phyloP scores from a whole-genome alignment of 1,140 invertebrate species.

The Tribolium castaneum region DNA sequence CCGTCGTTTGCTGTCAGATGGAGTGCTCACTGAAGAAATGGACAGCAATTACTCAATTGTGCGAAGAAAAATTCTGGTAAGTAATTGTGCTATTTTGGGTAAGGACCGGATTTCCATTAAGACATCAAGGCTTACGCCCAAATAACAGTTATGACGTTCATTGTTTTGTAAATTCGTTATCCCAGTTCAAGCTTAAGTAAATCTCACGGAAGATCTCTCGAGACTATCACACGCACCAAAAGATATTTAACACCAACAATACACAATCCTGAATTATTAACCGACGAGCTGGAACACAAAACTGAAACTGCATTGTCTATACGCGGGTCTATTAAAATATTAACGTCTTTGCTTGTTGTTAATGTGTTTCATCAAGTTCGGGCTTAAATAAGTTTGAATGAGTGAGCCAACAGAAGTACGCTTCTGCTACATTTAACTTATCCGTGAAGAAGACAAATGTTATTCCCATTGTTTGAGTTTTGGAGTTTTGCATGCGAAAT shows the following conservation, averaged over 20 bases:
- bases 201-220: background rate
- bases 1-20: background rate
- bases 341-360: background rate
- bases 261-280: background rate
- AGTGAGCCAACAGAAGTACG: slow-evolving; percentile 8
- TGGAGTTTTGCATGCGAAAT: background rate
- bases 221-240: background rate
- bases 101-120: too few species aligned
- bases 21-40: background rate
- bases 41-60: background rate
- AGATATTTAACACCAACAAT: slow-evolving; percentile 3
- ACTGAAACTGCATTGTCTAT: slow-evolving; percentile 5
- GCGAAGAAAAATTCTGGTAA: background rate
- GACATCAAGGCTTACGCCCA: too few species aligned
- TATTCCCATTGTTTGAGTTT: slow-evolving; percentile 23
- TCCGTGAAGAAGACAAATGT: slow-evolving; percentile 32
- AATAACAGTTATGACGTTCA: background rate
- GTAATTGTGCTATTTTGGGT: too few species aligned
- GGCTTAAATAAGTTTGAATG: slow-evolving; percentile 14
- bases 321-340: slow-evolving; percentile 26
- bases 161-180: background rate
- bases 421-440: slow-evolving; percentile 19
- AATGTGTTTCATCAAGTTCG: slow-evolving; percentile 22
- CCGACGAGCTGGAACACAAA: background rate
- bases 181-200: background rate